Conservation (phyloP, 2,888 invertebrate species). For the Drosophila mayaguana region DNA sequence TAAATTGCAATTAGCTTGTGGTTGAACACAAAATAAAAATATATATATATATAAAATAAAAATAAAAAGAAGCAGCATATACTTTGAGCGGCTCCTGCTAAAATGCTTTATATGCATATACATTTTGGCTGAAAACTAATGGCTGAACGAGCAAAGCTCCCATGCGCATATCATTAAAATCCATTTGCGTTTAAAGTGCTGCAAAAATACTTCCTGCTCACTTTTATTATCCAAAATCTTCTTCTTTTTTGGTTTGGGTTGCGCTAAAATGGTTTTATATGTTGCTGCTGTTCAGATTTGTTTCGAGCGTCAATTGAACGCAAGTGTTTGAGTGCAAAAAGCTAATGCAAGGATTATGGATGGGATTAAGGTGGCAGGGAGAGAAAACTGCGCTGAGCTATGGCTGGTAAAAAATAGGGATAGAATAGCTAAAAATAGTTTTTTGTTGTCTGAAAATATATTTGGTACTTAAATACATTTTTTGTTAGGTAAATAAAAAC, state of each 20-base stretch:
- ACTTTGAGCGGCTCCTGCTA: slow-evolving; percentile 23
- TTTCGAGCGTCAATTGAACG: background rate
- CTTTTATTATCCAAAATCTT: background rate
- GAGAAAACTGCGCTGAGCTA: background rate
- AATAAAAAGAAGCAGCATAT: background rate
- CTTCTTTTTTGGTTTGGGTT: background rate
- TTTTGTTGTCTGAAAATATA: background rate
- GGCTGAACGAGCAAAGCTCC: slow-evolving; percentile 7
- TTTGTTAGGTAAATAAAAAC: too few species aligned
- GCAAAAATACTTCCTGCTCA: background rate
- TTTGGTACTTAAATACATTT: background rate
- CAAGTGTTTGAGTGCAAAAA: slow-evolving; percentile 3
- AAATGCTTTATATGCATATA: slow-evolving; percentile 8
- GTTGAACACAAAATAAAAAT: slow-evolving; percentile 2
- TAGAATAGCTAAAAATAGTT: background rate
- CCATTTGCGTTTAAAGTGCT: slow-evolving; percentile 24
- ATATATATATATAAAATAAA: background rate
- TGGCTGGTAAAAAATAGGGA: background rate
- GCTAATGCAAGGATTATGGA: background rate
- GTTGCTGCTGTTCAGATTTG: background rate
- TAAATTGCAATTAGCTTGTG: slow-evolving; percentile 72
- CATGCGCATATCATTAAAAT: slow-evolving; percentile 18
- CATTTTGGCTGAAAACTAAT: slow-evolving; percentile 5
- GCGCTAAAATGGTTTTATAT: background rate
- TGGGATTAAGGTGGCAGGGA: background rate